A percentile compares a stretch with the other conserved stretches of the same genome.
Conservation (phyloP, 2,888 invertebrate species). For the Pyrrhopygopsis socrates region DNA sequence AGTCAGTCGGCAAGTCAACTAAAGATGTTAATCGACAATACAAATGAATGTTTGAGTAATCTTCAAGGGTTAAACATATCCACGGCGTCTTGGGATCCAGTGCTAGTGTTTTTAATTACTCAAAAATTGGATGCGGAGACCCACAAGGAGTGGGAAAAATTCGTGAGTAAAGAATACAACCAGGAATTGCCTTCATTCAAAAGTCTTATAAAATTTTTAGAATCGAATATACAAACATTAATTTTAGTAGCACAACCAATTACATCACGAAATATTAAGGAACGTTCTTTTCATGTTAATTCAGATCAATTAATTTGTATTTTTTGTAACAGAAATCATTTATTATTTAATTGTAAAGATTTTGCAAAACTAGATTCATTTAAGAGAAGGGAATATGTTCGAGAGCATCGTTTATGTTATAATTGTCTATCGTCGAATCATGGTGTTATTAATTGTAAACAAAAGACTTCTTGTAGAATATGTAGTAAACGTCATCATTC, state of each 20-base stretch:
- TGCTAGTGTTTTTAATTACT: slow-evolving; percentile 47
- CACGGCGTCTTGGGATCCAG: slow-evolving; percentile 52
- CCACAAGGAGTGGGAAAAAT: slow-evolving; percentile 29
- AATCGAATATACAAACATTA: too few species aligned
- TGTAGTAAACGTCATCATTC: too few species aligned
- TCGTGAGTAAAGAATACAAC: slow-evolving; percentile 34
- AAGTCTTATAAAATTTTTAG: slow-evolving; percentile 46
- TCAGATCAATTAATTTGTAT: not conserved
- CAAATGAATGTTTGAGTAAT: slow-evolving; percentile 30
- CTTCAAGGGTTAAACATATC: slow-evolving; percentile 34
- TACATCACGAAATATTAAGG: not conserved
- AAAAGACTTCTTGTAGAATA: too few species aligned
- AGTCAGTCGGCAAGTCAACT: slow-evolving; percentile 22
- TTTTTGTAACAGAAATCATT: slow-evolving; percentile 62
- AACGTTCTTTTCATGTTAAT: not conserved
- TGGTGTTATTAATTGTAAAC: too few species aligned
- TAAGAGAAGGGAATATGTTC: slow-evolving; percentile 52
- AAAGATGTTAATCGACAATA: slow-evolving; percentile 28
- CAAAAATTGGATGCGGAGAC: slow-evolving; percentile 64
- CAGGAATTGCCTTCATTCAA: slow-evolving; percentile 41
- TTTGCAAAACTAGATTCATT: slow-evolving; percentile 52
- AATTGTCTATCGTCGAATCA: too few species aligned
- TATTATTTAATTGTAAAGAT: slow-evolving; percentile 64
- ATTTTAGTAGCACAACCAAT: too few species aligned
- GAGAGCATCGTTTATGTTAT: too few species aligned